These are phyloP conservation scores for Sandelia bainsii DNA, from an alignment of 2,797 vertebrate genomes.

Conservation along the genomic window DNA sequence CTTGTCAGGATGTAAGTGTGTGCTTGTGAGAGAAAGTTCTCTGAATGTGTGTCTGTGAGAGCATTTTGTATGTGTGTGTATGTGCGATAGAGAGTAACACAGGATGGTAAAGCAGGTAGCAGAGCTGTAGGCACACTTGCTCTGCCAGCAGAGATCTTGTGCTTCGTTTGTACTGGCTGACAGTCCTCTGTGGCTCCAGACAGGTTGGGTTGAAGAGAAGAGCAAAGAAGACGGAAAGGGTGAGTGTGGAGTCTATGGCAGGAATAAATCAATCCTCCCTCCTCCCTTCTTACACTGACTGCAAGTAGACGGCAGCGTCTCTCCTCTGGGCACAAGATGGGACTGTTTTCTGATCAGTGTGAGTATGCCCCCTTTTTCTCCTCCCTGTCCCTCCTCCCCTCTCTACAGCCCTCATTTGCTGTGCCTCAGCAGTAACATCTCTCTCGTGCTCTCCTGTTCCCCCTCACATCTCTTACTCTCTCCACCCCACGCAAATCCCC, in stretches of 20 bases:
- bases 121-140: slow-evolving; percentile 61
- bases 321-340: slow-evolving; percentile 61
- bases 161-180: slow-evolving; percentile 56
- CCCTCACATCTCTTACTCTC: slow-evolving; percentile 59
- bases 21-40: slow-evolving; percentile 63
- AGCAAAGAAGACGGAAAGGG: slow-evolving; percentile 12
- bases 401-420: slow-evolving; percentile 70
- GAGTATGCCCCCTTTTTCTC: slow-evolving; percentile 59
- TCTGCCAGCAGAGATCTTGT: slow-evolving; percentile 58
- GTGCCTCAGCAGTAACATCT: slow-evolving; percentile 71
- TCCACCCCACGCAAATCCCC: slow-evolving; percentile 70
- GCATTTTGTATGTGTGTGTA: slow-evolving; percentile 39
- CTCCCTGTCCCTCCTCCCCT: slow-evolving; percentile 46
- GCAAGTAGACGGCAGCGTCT: slow-evolving; percentile 34
- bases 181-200: slow-evolving; percentile 59
- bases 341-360: slow-evolving; percentile 71
- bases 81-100: slow-evolving; percentile 32
- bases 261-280: slow-evolving; percentile 67
- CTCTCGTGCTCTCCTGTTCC: slow-evolving; percentile 43
- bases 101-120: slow-evolving; percentile 50
- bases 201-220: slow-evolving; percentile 46
- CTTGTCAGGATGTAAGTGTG: slow-evolving; percentile 62
- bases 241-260: slow-evolving; percentile 28
- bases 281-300: slow-evolving; percentile 16
- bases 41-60: slow-evolving; percentile 51